phyloP scores from a whole-genome alignment of 2,113 vertebrate genomes.

The Chloroceryle aenea region DNA sequence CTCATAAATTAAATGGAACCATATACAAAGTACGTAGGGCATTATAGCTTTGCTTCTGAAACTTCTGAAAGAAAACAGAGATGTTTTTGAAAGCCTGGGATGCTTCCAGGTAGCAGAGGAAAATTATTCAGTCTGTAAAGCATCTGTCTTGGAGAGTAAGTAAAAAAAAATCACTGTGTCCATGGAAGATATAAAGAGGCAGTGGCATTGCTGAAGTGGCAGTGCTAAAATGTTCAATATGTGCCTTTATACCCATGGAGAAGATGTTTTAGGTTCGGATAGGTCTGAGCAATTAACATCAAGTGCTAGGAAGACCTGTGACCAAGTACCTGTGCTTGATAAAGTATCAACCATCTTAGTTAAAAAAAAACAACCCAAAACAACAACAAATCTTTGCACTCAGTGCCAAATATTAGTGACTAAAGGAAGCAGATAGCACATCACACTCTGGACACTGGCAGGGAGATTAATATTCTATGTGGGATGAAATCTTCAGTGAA shows the following conservation, averaged over 20 bases:
- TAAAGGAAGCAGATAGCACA: neutral
- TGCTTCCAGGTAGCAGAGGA: neutral
- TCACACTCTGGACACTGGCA: neutral
- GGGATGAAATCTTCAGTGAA: neutral
- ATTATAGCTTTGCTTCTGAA: neutral
- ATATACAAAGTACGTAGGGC: neutral
- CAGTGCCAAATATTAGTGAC: neutral
- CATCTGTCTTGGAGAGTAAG: neutral
- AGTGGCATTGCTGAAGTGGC: neutral
- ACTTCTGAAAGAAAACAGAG: neutral
- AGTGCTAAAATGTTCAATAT: neutral
- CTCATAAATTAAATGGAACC: slow-evolving; percentile 1
- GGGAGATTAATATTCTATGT: neutral
- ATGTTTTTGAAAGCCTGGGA: neutral
- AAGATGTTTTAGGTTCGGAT: neutral
- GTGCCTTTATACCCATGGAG: neutral
- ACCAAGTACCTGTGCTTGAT: neutral
- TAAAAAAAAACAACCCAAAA: neutral
- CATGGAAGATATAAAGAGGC: neutral
- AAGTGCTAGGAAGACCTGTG: neutral
- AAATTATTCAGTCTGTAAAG: neutral
- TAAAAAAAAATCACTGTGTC: neutral
- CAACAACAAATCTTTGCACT: neutral
- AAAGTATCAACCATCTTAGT: neutral
- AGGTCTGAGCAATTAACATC: neutral